Percentiles rank a stretch among this genome's conserved stretches.
phyloP scores from a whole-genome alignment of 2,797 vertebrate species.

The Gymnodraco acuticeps region DNA sequence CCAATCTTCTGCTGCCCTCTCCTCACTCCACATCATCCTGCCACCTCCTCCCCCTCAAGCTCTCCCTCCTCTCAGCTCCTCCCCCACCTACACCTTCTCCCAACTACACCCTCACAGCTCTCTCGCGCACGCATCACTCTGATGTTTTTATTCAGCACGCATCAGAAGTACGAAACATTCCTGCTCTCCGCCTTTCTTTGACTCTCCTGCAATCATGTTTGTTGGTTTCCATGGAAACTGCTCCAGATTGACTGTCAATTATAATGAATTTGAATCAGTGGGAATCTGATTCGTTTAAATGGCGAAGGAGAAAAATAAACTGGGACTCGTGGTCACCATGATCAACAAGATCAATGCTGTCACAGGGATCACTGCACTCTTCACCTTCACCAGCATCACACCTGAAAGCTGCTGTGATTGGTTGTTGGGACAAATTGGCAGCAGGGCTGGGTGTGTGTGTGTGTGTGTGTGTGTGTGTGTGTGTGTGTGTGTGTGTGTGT shows the following conservation, averaged over 20 bases:
- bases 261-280: conserved; percentile 43
- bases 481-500: not conserved
- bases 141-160: conserved; percentile 24
- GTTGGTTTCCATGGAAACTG: conserved; percentile 79
- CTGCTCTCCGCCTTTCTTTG: not conserved
- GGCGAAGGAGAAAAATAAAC: not conserved
- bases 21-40: conserved; percentile 13
- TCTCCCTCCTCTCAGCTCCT: conserved; percentile 6
- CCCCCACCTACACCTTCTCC: not conserved
- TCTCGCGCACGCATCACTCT: conserved; percentile 13
- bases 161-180: conserved; percentile 18
- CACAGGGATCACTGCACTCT: not conserved
- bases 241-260: conserved; percentile 52
- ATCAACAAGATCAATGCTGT: not conserved
- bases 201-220: conserved; percentile 53
- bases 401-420: not conserved
- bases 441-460: not conserved
- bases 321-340: not conserved
- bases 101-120: conserved; percentile 16
- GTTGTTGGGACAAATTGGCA: too few species aligned
- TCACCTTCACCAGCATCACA: not conserved
- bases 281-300: conserved; percentile 32
- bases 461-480: not conserved
- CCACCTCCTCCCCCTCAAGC: conserved; percentile 1
- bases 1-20: conserved; percentile 31